Percentiles rank a stretch among this genome's conserved stretches.
phyloP scores from a whole-genome alignment of 2,888 invertebrate genomes.

The Drepanosiphum platanoidis region DNA sequence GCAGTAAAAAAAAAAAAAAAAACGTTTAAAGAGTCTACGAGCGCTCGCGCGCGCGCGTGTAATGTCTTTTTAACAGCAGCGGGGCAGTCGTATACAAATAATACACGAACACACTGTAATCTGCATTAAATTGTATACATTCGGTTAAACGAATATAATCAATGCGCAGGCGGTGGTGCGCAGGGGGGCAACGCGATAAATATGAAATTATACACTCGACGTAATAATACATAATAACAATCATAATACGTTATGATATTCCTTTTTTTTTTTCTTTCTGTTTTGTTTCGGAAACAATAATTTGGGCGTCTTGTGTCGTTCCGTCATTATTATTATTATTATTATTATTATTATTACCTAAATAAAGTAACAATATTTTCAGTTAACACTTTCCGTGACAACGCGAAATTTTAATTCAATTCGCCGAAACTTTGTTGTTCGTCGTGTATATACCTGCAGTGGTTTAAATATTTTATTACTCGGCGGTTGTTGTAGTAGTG shows the following conservation, averaged over 20 bases:
- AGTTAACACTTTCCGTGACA: constrained; percentile 40
- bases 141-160: constrained; percentile 28
- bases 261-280: not conserved
- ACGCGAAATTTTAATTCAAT: constrained; percentile 42
- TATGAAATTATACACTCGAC: constrained; percentile 27
- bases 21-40: constrained; percentile 52
- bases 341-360: not conserved
- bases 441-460: constrained; percentile 44
- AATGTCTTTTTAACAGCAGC: constrained; percentile 60
- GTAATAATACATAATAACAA: not conserved
- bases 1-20: constrained; percentile 35
- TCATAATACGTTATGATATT: not conserved
- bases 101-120: constrained; percentile 41
- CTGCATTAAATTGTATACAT: constrained; percentile 55
- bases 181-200: not conserved
- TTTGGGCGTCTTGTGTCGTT: not conserved
- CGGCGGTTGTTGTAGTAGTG: too few species aligned
- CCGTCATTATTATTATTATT: not conserved
- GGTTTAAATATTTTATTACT: constrained; percentile 59
- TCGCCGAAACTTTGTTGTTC: constrained; percentile 36
- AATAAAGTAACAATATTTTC: constrained; percentile 26
- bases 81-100: constrained; percentile 4
- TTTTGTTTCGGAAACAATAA: constrained; percentile 11
- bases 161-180: constrained; percentile 4
- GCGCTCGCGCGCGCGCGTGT: constrained; percentile 37